These are phyloP conservation scores for Chelmon rostratus DNA, from an alignment of 2,797 vertebrate genomes.

Conservation along the genomic window DNA sequence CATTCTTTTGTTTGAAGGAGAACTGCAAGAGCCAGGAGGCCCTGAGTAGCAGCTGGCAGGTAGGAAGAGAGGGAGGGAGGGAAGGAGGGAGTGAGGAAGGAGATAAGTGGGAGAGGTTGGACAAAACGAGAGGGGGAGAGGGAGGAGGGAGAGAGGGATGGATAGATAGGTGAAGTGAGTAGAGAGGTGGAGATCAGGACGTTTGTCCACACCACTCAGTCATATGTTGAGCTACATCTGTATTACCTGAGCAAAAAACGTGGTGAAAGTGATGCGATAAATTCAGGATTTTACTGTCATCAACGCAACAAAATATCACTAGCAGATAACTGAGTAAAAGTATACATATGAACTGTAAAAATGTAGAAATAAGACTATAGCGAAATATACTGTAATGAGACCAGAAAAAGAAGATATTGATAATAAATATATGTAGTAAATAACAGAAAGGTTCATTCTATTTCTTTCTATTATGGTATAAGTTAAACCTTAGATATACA, in stretches of 20 bases:
- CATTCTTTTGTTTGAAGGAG: slow-evolving; percentile 71
- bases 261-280: too few relatives aligned
- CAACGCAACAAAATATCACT: background rate
- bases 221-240: slow-evolving; percentile 3
- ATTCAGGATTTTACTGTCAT: background rate
- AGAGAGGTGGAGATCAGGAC: slow-evolving; percentile 8
- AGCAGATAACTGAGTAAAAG: background rate
- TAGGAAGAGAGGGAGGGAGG: slow-evolving; percentile 65
- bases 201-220: background rate
- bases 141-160: background rate
- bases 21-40: slow-evolving; percentile 76
- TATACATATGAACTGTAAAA: background rate
- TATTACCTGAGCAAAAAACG: background rate
- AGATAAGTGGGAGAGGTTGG: slow-evolving; percentile 55
- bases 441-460: background rate
- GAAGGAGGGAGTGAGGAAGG: slow-evolving; percentile 46
- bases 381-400: background rate
- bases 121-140: slow-evolving; percentile 38
- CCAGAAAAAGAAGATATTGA: background rate
- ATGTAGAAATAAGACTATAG: background rate
- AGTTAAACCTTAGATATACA: background rate
- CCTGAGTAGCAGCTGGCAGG: slow-evolving; percentile 83
- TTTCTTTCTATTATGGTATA: background rate
- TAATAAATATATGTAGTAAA: background rate
- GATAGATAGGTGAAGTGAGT: slow-evolving; percentile 19